A percentile compares a stretch with the other conserved stretches of the same genome.
Conservation (phyloP, 2,113 vertebrate species). For the Brachyhypopomus gauderio region DNA sequence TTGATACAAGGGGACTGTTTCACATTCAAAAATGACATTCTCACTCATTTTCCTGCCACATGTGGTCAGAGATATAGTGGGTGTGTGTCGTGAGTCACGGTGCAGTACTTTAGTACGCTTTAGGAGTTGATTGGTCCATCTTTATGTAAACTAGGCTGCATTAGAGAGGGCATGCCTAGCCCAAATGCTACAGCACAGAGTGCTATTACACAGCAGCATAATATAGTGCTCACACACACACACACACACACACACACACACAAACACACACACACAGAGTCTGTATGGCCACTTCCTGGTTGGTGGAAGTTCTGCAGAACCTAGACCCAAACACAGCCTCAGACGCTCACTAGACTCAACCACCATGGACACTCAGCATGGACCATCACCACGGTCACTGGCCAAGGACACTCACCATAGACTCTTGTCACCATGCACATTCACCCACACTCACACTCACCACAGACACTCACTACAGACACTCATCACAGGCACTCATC, state of each 20-base stretch:
- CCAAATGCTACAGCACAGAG: background rate
- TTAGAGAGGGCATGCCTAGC: background rate
- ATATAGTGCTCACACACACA: background rate
- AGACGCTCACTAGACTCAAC: no score
- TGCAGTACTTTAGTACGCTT: constrained; percentile 23
- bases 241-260: background rate
- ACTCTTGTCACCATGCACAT: no score
- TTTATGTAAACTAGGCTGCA: background rate
- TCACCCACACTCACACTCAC: background rate
- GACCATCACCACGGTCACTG: no score
- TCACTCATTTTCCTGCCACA: background rate
- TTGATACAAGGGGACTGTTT: background rate
- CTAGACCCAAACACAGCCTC: no score
- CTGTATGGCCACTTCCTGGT: no score
- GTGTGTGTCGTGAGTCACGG: constrained; percentile 37
- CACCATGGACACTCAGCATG: no score
- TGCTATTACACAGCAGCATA: background rate
- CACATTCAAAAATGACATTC: constrained; percentile 3
- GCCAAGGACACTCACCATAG: no score
- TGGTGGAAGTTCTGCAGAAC: no score
- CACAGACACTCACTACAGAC: no score
- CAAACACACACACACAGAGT: background rate
- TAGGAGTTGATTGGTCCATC: background rate
- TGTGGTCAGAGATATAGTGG: constrained; percentile 15
- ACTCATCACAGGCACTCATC: background rate